Base-by-base conservation (phyloP, 2,113 vertebrate species). In the Perca flavescens region DNA sequence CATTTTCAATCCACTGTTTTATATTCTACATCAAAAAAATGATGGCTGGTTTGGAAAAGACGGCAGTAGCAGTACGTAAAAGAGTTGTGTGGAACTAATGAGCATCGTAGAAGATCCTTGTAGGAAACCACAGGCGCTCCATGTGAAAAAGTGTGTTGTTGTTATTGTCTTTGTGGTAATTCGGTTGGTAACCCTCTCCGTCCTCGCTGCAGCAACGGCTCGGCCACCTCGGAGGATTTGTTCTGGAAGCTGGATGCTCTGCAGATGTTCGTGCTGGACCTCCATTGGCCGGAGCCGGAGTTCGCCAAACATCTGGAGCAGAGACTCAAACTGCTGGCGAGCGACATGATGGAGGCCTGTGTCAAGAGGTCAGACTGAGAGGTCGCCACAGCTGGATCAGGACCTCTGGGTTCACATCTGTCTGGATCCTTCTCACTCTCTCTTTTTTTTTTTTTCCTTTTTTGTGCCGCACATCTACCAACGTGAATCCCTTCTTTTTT, bases 321-420 rank as follows among this genome's bases (percentile, higher is more conserved):
- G 86, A 96, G 98, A 74, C 97, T 99, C 78, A 99, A 99, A 89
- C 96, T 99, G 78, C 99, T 99, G 98, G 98, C 97, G 89, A 97
- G 97, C 91, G 98, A 99, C 92, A 99, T 99, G 98, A 98, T 98
- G 94, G 98, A 99, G 92, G 98, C 98, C 90, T 99, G 97, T 31
- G 96, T 99, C 74, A 99, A 97, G 95, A 98, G 98, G 98, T 99
- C 56, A 87, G 87, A 47, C 66, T 21, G 31, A 52, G 25, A 31
- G 53, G 47, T 46, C 3, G 10, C 62, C 46, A 19, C 54, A 49
- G 54, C 60, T 53, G 67, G n/a, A 54, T 40, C 71, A 74, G 43
- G 36, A 14, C 60, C 43, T 46, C 70, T 16, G 61, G 46, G 21
- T 40, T 50, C 34, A 82, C 25, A 47, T 66, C 62, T 46, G 49